Evolutionary conservation across 2,113 vertebrate genomes (phyloP).

Genomic region (Choloepus hoffmanni): DNA sequence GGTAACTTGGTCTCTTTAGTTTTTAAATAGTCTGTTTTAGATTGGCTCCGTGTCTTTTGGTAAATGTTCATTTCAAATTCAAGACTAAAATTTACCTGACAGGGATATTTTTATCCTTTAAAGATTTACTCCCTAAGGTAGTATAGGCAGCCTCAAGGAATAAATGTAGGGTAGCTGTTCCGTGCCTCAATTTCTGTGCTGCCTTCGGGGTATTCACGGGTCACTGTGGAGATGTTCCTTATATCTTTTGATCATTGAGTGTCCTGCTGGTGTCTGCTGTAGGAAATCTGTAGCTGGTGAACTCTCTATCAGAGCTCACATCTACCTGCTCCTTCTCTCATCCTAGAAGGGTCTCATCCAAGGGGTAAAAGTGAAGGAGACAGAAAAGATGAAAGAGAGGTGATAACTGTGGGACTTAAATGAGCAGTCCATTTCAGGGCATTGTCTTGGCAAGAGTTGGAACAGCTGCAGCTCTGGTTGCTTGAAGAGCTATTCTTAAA

Average conservation of each 20-base stretch:
- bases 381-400: neutral
- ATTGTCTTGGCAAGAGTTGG: neutral
- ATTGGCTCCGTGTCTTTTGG: conserved; percentile 1
- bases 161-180: rapidly evolving
- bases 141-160: neutral
- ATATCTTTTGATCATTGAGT: neutral
- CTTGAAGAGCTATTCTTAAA: neutral
- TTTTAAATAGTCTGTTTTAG: conserved; percentile 42
- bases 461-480: neutral
- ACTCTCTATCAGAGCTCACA: neutral
- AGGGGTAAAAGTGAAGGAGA: neutral
- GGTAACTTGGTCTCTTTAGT: neutral
- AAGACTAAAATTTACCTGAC: neutral
- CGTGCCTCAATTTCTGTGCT: neutral
- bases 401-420: neutral
- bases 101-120: neutral
- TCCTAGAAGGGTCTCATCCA: neutral
- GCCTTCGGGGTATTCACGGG: neutral
- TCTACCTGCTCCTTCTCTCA: neutral
- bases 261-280: neutral
- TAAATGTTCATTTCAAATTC: conserved; percentile 40
- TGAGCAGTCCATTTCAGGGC: neutral
- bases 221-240: neutral
- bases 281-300: neutral
- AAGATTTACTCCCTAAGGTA: neutral